phyloP scores from a whole-genome alignment of 2,888 invertebrate species.

The Protodeltote pygarga region DNA sequence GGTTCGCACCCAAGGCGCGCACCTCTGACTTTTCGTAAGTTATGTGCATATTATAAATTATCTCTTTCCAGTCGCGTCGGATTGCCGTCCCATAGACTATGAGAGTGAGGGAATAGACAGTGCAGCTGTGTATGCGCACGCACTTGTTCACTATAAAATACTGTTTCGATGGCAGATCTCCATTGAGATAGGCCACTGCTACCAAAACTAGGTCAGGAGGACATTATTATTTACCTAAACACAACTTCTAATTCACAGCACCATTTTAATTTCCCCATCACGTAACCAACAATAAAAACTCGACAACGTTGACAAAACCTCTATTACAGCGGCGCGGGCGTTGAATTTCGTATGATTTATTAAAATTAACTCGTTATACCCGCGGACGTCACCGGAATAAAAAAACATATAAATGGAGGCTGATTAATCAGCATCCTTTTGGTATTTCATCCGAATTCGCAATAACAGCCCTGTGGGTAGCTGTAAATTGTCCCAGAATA shows the following conservation, averaged over 20 bases:
- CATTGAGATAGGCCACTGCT: too few species aligned
- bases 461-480: constrained; percentile 16
- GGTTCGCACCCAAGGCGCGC: too few species aligned
- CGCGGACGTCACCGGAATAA: constrained; percentile 25
- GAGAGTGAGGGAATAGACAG: too few species aligned
- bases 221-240: constrained; percentile 8
- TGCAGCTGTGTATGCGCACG: too few species aligned
- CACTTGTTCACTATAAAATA: too few species aligned
- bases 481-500: constrained; percentile 24
- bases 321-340: constrained; percentile 23
- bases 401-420: constrained; percentile 41
- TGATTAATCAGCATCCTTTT: constrained; percentile 48
- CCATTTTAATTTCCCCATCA: constrained; percentile 29
- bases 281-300: constrained; percentile 36
- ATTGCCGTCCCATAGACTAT: too few species aligned
- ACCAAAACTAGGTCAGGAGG: constrained; percentile 17
- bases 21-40: too few species aligned
- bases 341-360: constrained; percentile 50
- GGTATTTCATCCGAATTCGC: constrained; percentile 34
- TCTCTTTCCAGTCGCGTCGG: too few species aligned
- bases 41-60: too few species aligned
- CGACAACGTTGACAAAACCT: constrained; percentile 20
- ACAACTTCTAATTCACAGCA: constrained; percentile 23
- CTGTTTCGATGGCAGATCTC: too few species aligned
- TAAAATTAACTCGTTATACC: constrained; percentile 42